Base-by-base conservation (phyloP, 2,888 invertebrate genomes). In the Cybosia mesomella region DNA sequence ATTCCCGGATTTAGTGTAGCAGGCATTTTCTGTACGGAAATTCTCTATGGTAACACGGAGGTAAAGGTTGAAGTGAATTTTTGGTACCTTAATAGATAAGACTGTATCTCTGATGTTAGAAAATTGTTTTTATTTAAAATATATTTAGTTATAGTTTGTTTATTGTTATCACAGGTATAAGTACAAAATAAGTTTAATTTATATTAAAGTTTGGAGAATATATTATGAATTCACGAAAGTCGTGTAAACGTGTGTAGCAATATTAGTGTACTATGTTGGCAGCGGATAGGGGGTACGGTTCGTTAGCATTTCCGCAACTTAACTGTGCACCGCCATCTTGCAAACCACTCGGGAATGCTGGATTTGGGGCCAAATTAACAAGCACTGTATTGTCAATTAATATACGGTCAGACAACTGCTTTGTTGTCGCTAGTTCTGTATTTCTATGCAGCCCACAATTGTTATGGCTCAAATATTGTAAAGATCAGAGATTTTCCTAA, bases 271-370 rank as follows among this genome's bases (percentile, higher is more conserved):
- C 21, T 64, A 22, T 36, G 53, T 36, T 39, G 10, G 53, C 39
- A 24, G 54, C 13, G 43, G 62, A 54, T n/a, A 39, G 66, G 49
- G 24, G 67, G 36, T 49, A 74, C 66, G 79, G 79, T 81, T 79
- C 81, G 79, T 79, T 81, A 79, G 68, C 67, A 80, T 72, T 78
- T 79, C 79, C 74, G 68, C 76, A 70, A 80, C 73, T 80, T 78
- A 71, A 77, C 59, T 63, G 59, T 32, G 66, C 62, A 61, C 60
- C 53, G 61, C 62, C 60, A 66, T 80, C 79, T 80, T 73, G 75
- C 34, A 57, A 70, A 60, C 76, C 79, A 68, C 73, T 80, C 55
- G 72, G 69, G 70, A 60, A 71, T 54, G 57, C 67, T 60, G 68
- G 76, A 76, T 79, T 74, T 68, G 67, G 70, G 67, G 69, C 68